Evolutionary conservation across 2,888 invertebrate species (phyloP).

Genomic region (Ferdinandea cuprea): DNA sequence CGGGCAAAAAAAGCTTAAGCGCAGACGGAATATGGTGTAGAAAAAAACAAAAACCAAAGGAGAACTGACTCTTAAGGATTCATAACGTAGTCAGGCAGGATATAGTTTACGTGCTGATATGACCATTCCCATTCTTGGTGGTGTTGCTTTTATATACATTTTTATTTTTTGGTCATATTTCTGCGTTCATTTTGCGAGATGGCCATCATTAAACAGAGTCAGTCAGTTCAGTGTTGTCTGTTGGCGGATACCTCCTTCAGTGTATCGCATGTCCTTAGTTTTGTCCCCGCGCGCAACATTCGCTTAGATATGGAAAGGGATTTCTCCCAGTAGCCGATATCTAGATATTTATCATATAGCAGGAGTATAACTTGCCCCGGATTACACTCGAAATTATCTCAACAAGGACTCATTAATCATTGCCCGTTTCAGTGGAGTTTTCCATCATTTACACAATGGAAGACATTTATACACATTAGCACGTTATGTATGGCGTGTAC

Average conservation of each 20-base stretch:
- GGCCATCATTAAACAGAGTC: conserved; percentile 62
- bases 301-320: background rate
- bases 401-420: conserved; percentile 76
- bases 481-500: conserved; percentile 69
- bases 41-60: conserved; percentile 18
- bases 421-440: conserved; percentile 71
- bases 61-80: conserved; percentile 58
- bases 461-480: conserved; percentile 75
- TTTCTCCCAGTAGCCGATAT: conserved; percentile 30
- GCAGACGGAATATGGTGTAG: background rate
- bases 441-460: conserved; percentile 73
- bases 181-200: conserved; percentile 66
- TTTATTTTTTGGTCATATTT: conserved; percentile 44
- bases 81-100: conserved; percentile 69
- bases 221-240: conserved; percentile 32
- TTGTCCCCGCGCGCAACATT: conserved; percentile 46
- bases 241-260: background rate
- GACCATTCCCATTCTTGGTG: conserved; percentile 34
- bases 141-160: background rate
- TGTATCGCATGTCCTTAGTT: conserved; percentile 64
- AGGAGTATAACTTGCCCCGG: conserved; percentile 75
- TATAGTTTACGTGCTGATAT: conserved; percentile 69
- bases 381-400: conserved; percentile 76
- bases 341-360: conserved; percentile 70
- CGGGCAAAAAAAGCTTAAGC: conserved; percentile 66